Evolutionary conservation across 1,140 invertebrate genomes (phyloP), one percentile per base, ranked within the genome.

Genomic region (Drosophila littoralis): DNA sequence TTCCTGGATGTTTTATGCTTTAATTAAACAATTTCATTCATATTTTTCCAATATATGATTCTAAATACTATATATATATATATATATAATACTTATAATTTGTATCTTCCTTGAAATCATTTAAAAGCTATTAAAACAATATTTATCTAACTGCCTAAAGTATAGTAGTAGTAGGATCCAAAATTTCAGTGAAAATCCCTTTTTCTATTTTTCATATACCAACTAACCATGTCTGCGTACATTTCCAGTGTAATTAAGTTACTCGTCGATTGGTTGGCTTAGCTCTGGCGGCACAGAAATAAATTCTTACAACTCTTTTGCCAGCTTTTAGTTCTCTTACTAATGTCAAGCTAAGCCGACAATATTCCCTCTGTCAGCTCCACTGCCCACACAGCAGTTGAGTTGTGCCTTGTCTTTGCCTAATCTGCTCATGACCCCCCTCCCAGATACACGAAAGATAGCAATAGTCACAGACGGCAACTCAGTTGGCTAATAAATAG

Each of bases 401-500:
- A 32, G 46, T 12, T 51, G 48, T 7, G 10, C 7, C 48, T 51
- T 51, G 55, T 59, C 32, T 33, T 59, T 45, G 69, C 57, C 67
- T 84, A 80, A 83, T 79, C 72, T 60, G 79, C 59, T 68, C 77
- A 76, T 64, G 71, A 60, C 59, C 42, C 40, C 40, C 33, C 9
- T 36, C 35, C 43, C 13, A 22, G n/a, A 45, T 36, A 8, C 40
- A 6, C 15, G 17, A 32, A 12, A 42, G 45, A 59, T 33, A 52
- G 59, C 35, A 43, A 50, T 1, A 10, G 12, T n/a, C 2, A 38
- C 33, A 58, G 17, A 43, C 22, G 12, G 15, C 22, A 28, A 59
- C 43, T 36, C 35, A 69, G 67, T 50, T 65, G 77, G 64, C 73
- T 81, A 85, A 77, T 85, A 84, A 84, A 84, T 85, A 71, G 74